phyloP scores from a whole-genome alignment of 53 echinoderm and acorn worm genomes.

The Glandiceps talaboti region DNA sequence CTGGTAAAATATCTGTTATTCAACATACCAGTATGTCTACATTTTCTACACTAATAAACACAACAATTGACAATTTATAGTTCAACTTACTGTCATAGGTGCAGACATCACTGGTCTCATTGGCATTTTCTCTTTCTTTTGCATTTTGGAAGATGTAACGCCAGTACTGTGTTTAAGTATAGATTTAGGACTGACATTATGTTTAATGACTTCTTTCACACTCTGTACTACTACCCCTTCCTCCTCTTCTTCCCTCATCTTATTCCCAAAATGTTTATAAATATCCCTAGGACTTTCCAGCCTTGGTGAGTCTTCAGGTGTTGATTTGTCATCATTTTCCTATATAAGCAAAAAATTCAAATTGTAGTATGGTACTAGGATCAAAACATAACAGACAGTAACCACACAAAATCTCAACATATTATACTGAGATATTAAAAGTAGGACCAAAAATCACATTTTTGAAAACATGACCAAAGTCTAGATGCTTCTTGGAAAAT shows the following conservation, averaged over 20 bases:
- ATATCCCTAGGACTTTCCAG: background rate
- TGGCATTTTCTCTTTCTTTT: background rate
- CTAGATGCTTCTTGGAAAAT: background rate
- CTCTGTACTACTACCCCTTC: background rate
- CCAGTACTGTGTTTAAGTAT: background rate
- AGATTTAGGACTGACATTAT: background rate
- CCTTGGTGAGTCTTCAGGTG: background rate
- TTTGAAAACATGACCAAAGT: background rate
- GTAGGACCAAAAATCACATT: too few relatives aligned
- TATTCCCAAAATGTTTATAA: background rate
- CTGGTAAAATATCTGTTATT: too few relatives aligned
- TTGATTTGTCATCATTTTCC: background rate
- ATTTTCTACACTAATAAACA: too few relatives aligned
- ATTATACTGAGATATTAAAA: too few relatives aligned
- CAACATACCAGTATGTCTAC: too few relatives aligned
- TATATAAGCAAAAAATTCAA: too few relatives aligned
- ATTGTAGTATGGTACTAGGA: too few relatives aligned
- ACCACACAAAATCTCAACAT: too few relatives aligned
- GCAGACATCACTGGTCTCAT: background rate
- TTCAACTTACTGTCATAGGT: too few relatives aligned
- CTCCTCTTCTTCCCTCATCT: background rate
- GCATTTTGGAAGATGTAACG: background rate
- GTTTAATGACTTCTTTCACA: background rate
- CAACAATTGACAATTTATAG: too few relatives aligned
- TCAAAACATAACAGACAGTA: too few relatives aligned